Evolutionary conservation across 2,797 vertebrate genomes (phyloP).

Genomic region (Cryptoprocta ferox): DNA sequence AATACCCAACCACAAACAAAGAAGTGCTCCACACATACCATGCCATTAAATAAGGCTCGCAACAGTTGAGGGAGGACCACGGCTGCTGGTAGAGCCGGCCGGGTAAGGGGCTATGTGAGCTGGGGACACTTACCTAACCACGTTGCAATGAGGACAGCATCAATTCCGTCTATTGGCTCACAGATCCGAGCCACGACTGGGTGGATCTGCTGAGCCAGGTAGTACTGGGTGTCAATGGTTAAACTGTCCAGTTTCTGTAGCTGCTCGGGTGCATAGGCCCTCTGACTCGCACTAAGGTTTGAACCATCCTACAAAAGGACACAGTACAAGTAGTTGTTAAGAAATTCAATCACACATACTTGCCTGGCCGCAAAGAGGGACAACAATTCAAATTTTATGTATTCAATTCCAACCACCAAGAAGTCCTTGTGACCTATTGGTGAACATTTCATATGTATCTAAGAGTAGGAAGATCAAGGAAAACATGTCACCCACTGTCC

Average conservation of each 20-base stretch:
- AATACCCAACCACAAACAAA: conserved; percentile 26
- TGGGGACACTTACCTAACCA: conserved; percentile 93
- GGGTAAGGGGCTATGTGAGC: background rate
- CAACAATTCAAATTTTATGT: conserved; percentile 46
- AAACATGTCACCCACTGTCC: conserved; percentile 73
- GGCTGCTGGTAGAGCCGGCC: background rate
- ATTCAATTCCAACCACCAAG: conserved; percentile 59
- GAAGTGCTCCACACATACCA: background rate
- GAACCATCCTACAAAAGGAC: conserved; percentile 94
- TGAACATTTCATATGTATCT: conserved; percentile 74
- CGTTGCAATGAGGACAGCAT: conserved; percentile 94
- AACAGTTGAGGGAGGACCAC: accelerated
- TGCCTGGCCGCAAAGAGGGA: background rate
- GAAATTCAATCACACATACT: conserved; percentile 29
- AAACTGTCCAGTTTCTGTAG: conserved; percentile 95
- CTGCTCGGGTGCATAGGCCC: conserved; percentile 96
- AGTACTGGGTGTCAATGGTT: conserved; percentile 95
- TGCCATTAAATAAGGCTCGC: background rate
- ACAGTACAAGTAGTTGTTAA: background rate
- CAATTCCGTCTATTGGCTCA: conserved; percentile 97
- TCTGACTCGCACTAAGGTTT: conserved; percentile 93
- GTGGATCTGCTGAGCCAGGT: conserved; percentile 97
- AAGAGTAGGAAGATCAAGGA: conserved; percentile 68
- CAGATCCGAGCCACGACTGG: conserved; percentile 98
- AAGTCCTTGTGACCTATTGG: conserved; percentile 63